Percentiles rank a stretch among this genome's conserved stretches.
These are phyloP conservation scores for Cephus sareptanus DNA, from an alignment of 2,888 invertebrate genomes.

Conservation along the genomic window DNA sequence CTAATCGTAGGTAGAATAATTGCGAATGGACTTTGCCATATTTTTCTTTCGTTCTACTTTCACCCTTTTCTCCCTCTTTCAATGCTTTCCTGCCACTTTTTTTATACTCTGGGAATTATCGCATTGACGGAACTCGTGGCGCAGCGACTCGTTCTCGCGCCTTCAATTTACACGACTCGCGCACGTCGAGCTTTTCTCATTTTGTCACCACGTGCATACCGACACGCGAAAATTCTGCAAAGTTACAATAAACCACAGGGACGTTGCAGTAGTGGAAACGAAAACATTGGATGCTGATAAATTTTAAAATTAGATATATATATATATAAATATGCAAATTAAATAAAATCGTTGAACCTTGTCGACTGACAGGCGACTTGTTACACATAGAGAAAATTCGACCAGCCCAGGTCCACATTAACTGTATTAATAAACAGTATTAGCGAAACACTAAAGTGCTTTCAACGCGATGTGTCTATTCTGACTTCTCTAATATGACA, in stretches of 20 bases:
- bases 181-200: background rate
- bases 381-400: conserved; percentile 30
- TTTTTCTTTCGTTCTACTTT: background rate
- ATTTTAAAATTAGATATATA: conserved; percentile 8
- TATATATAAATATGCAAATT: conserved; percentile 7
- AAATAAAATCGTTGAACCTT: conserved; percentile 2
- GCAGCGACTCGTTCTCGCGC: background rate
- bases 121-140: background rate
- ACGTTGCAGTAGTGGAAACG: background rate
- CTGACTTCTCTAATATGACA: conserved; percentile 60
- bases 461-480: conserved; percentile 57
- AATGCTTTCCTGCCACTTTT: background rate
- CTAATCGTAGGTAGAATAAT: background rate
- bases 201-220: background rate
- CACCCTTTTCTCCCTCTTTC: background rate
- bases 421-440: conserved; percentile 59
- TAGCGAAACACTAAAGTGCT: conserved; percentile 62
- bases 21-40: background rate
- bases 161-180: background rate
- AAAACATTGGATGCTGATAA: background rate
- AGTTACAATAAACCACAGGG: background rate
- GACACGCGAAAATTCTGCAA: background rate
- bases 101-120: background rate
- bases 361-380: conserved; percentile 9
- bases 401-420: conserved; percentile 30